Evolutionary conservation across 2,113 vertebrate species (phyloP), one percentile per base, ranked within the genome.

Genomic region (Sarotherodon lohbergeri): DNA sequence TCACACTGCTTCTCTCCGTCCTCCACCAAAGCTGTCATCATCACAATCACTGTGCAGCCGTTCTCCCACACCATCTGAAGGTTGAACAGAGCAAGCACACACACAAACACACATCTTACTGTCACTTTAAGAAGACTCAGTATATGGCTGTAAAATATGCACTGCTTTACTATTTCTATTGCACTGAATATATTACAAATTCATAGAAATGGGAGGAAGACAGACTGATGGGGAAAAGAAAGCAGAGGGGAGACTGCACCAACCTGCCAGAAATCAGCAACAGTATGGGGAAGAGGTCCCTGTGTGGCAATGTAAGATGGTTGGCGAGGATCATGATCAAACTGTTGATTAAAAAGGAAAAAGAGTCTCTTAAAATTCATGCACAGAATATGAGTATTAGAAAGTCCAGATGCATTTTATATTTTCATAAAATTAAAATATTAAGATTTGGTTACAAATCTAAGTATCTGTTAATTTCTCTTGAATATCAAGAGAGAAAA

Each of bases 221-320:
- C 41, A 56, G 4, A n/a, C 43, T 3, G 27, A n/a, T 4, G 5
- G 9, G 24, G 2, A 11, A 56, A 7, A 36, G 13, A 59, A 27
- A 46, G 0, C 4, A 16, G 46, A 59, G 10, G 19, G 6, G 56
- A 50, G 32, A n/a, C 7, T 71, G 17, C 3, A 91, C 95, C 90
- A 86, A 98, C 98, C 98, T 99, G 99, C 99, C 99, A 99, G 97
- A 99, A 99, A 95, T 99, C 98, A 32, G 98, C 95, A 1, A 99
- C 98, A 43, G 99, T 99, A 90, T 99, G 98, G 50, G 98, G 95
- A 91, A 98, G 93, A 0, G 99, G 98, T 50, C 99, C 98, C 93
- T 99, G 99, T 0, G 99, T 99, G 81, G 98, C 98, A 4, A 99
- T 98, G 86, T 99, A 99, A 0, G 99, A 96, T 7, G 98, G 98